Conservation (phyloP, 1,140 invertebrate species). For the Brachionus asplanchnoidis region DNA sequence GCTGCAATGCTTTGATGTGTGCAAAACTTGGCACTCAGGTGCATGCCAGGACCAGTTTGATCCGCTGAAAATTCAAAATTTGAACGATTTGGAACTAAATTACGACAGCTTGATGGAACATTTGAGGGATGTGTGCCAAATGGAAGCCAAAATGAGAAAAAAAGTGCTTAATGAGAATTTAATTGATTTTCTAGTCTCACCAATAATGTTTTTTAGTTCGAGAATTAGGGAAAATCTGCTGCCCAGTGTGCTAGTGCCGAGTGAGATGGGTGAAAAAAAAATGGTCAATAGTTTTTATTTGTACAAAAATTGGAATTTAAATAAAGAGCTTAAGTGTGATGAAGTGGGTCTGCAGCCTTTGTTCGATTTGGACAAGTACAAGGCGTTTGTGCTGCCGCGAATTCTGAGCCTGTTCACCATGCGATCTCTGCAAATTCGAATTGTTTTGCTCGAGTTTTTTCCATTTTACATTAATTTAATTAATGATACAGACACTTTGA, state of each 20-base stretch:
- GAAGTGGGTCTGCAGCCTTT: background rate
- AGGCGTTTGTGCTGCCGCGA: slow-evolving; percentile 30
- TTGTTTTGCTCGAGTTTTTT: slow-evolving; percentile 36
- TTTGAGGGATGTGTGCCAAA: background rate
- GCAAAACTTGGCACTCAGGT: background rate
- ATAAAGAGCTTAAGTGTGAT: background rate
- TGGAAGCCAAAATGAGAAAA: background rate
- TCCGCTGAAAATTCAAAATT: background rate
- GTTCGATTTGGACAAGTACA: slow-evolving; percentile 19
- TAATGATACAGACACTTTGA: slow-evolving; percentile 9
- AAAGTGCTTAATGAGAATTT: slow-evolving; percentile 28
- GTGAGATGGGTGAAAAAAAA: background rate
- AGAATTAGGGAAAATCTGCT: background rate
- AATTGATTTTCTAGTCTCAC: slow-evolving; percentile 25
- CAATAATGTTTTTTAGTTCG: slow-evolving; percentile 27
- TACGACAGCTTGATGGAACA: background rate
- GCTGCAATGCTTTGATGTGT: background rate
- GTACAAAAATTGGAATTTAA: slow-evolving; percentile 19
- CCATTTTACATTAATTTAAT: slow-evolving; percentile 22
- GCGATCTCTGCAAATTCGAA: background rate
- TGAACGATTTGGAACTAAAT: background rate
- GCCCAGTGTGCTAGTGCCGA: background rate
- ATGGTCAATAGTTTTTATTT: slow-evolving; percentile 3
- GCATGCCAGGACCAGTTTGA: background rate
- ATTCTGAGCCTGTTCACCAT: slow-evolving; percentile 27